Evolutionary conservation across 1,140 invertebrate species (phyloP).

Genomic region (Brachionus paranguensis): DNA sequence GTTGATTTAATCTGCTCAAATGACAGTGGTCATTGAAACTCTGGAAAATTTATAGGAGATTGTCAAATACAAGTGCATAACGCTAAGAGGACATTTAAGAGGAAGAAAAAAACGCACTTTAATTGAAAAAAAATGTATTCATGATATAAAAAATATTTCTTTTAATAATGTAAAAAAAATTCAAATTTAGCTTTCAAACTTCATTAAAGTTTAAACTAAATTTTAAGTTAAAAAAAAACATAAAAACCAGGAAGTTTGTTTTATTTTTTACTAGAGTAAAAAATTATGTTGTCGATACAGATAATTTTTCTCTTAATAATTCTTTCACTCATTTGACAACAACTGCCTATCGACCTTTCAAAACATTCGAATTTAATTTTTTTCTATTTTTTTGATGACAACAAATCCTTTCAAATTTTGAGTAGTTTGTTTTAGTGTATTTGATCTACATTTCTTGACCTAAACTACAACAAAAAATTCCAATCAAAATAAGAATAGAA

Average conservation of each 20-base stretch:
- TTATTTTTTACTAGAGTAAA: too few species aligned
- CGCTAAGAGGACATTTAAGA: not conserved
- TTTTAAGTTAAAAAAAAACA: too few species aligned
- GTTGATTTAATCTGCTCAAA: not conserved
- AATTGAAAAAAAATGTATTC: not conserved
- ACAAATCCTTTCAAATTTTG: not conserved
- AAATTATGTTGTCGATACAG: too few species aligned
- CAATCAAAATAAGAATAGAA: not conserved
- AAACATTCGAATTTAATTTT: not conserved
- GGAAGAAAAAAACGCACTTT: not conserved
- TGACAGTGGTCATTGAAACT: not conserved
- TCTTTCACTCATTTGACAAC: too few species aligned
- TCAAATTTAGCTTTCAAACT: too few species aligned
- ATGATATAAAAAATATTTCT: not conserved
- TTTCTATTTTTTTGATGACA: not conserved
- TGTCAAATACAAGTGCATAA: not conserved
- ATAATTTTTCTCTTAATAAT: too few species aligned
- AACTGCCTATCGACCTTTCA: not conserved
- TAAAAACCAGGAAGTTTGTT: too few species aligned
- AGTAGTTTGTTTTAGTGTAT: not conserved
- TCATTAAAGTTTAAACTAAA: too few species aligned
- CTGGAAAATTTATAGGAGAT: not conserved
- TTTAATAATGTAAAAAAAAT: not conserved
- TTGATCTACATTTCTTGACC: not conserved
- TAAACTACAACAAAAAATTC: not conserved